Percentiles rank a stretch among this genome's conserved stretches.
Conservation (phyloP, 2,888 invertebrate genomes). For the Trissonchulus latispiculum region DNA sequence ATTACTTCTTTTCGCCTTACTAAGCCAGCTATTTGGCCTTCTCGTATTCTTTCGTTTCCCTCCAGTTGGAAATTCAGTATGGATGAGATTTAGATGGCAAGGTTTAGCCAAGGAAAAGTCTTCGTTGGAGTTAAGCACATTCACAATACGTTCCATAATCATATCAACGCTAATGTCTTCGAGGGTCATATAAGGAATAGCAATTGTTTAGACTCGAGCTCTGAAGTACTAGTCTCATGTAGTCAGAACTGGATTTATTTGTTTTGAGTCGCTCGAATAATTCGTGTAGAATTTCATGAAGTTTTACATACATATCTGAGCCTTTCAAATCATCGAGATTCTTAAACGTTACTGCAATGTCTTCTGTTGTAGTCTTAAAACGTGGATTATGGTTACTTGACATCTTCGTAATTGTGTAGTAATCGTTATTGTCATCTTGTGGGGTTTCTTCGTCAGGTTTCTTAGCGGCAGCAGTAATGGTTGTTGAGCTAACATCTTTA, state of each 20-base stretch:
- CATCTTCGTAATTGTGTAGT: neutral
- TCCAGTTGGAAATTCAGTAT: constrained; percentile 12
- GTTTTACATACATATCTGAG: neutral
- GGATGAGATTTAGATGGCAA: constrained; percentile 2
- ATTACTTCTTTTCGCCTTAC: neutral
- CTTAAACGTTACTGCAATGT: no score
- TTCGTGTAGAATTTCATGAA: constrained; percentile 3
- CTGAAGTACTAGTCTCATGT: constrained; percentile 7
- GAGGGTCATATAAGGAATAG: neutral
- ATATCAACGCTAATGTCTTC: neutral
- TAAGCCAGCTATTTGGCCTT: neutral
- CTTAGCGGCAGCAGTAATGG: no score
- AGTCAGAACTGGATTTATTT: neutral
- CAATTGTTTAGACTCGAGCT: constrained; percentile 7
- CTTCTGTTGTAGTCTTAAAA: no score
- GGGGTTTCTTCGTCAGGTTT: no score
- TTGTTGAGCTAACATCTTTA: no score
- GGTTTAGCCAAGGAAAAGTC: neutral
- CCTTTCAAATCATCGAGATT: neutral
- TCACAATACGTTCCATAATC: neutral
- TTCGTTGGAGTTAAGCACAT: constrained; percentile 8
- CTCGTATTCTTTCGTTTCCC: neutral
- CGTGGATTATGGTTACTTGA: no score
- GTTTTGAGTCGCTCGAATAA: neutral
- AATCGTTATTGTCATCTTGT: no score